phyloP scores from a whole-genome alignment of 2,888 invertebrate genomes.

The Drosophila differens region DNA sequence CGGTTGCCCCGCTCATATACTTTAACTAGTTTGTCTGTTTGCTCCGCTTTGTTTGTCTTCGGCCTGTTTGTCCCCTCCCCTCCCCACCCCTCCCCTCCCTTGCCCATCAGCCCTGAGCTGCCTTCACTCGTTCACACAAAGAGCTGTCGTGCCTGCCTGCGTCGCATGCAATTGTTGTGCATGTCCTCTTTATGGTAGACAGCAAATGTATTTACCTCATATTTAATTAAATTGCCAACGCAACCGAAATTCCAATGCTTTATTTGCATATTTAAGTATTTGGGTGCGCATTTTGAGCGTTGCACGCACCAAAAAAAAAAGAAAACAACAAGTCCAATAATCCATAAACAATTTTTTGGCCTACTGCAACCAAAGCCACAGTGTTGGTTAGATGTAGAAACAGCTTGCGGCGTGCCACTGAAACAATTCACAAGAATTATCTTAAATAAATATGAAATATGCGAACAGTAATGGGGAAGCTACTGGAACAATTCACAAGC shows the following conservation, averaged over 20 bases:
- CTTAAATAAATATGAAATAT: not conserved
- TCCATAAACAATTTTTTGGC: not conserved
- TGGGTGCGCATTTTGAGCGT: slow-evolving; percentile 32
- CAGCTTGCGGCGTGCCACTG: not conserved
- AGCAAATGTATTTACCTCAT: slow-evolving; percentile 70
- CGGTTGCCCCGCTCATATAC: slow-evolving; percentile 27
- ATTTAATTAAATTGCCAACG: slow-evolving; percentile 76
- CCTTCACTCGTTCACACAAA: not conserved
- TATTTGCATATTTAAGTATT: slow-evolving; percentile 69
- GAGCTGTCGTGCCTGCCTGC: slow-evolving; percentile 15
- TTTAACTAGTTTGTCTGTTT: slow-evolving; percentile 77
- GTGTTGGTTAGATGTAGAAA: not conserved
- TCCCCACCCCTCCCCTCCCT: not conserved
- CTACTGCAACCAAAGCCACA: not conserved
- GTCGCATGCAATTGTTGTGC: slow-evolving; percentile 73
- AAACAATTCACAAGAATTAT: not conserved
- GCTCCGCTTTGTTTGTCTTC: slow-evolving; percentile 54
- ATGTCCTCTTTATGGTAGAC: slow-evolving; percentile 59
- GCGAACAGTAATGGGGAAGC: not conserved
- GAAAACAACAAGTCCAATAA: not conserved
- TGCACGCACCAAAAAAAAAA: slow-evolving; percentile 32
- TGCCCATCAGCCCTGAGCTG: too few relatives aligned
- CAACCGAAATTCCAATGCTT: slow-evolving; percentile 70
- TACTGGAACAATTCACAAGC: not conserved
- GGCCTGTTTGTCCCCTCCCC: not conserved